Base-by-base conservation (phyloP, 2,888 invertebrate species). In the Lepidochrysops patricia region DNA sequence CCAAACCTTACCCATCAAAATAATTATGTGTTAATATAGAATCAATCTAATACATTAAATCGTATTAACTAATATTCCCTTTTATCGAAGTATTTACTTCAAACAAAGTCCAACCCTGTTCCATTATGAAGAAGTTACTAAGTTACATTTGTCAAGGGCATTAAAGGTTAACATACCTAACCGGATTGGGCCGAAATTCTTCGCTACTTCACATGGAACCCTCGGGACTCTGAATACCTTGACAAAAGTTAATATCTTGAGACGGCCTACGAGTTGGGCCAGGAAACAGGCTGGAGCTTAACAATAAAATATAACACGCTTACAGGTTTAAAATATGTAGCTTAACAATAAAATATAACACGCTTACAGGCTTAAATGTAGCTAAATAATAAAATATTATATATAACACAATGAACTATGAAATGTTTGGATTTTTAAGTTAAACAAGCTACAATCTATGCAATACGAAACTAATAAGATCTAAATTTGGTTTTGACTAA, bases 141-240 rank as follows among this genome's bases (percentile, higher is more conserved):
- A 27, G 60, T 61, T 23, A 61, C 64, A 66, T 67, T 67, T 66
- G 64, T 68, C 67, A 67, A 67, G 67, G 62, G 59, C 66, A 66
- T 65, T 62, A 67, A 66, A 64, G 64, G 65, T 63, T 65, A 64
- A 63, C 65, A 65, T 67, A 65, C 64, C 64, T 65, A 60, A 63
- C 61, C 66, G 65, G 68, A 67, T 69, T 66, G 63, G 62, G 72
- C 72, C 71, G 73, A 77, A 74, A 76, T 73, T 77, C 71, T 72
- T 71, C 72, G 75, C 69, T 70, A 70, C 72, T 69, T 73, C 69
- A 70, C 72, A 72, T 72, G 70, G 71, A 71, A 67, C 78, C 77
- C 76, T 66, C 63, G 76, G 76, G 77, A 71, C 66, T 61, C 66
- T 71, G 72, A 76, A 80, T 80, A 80, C 80, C 80, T 80, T 80